Evolutionary conservation across 2,888 invertebrate species (phyloP), one percentile per base, ranked within the genome.

Genomic region (Crematogaster levior): DNA sequence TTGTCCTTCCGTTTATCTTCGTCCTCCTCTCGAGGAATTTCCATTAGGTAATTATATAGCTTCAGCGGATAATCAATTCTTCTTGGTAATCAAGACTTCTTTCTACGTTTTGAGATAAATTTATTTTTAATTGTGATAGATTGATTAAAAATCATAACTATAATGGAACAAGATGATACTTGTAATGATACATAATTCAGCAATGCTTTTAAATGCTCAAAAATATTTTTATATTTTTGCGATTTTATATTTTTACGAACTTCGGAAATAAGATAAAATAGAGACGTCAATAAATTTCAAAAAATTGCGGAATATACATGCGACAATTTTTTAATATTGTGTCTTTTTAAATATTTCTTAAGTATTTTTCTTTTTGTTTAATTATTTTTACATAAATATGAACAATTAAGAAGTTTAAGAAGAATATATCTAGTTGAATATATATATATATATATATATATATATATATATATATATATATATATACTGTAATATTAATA

Each of bases 1-100:
- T 56, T 37, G 53, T 27, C 63, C 75, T 48, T 9, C 58, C 63
- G 75, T 82, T 68, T 70, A 48, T 65, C 65, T 48, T 63, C 53
- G 61, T 75, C 51, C 58, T 48, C 58, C 79, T 63, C 53, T 21
- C 72, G 37, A 87, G 88, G 89, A 85, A 34, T 92, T 93, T 94
- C 94, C 94, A 94, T 94, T 94, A 94, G 93, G 93, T 94, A 94
- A 94, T 94, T 93, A 92, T 93, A 92, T 86, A 79, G 68, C 37
- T 73, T 73, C 80, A 84, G 82, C 82, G 84, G 82, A 81, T 81
- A 84, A 85, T 30, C 72, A 15, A 74, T 75, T 88, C 74, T 84
- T 83, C 77, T 70, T 34, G 80, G 2, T 27, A 58, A 48, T 66
- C 53, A 18, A 51, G 68, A 43, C 81, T 65, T n/a, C 56, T 40